Conservation (phyloP, 2,888 invertebrate genomes). For the Megamerina dolium region DNA sequence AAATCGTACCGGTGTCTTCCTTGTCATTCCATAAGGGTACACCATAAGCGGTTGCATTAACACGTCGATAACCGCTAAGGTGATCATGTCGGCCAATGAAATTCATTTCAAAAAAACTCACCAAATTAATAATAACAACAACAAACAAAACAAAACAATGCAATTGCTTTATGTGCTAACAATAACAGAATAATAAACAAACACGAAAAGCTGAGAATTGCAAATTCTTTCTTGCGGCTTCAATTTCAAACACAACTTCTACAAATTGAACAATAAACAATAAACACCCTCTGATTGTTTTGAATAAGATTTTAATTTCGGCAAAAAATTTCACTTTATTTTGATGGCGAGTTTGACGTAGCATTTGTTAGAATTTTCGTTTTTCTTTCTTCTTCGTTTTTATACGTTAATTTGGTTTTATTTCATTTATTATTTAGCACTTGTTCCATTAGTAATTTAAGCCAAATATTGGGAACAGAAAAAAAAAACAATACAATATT, state of each 20-base stretch:
- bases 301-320: slow-evolving; percentile 36
- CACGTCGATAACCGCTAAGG: slow-evolving; percentile 40
- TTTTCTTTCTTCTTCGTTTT: slow-evolving; percentile 1
- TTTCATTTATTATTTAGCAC: too few relatives aligned
- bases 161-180: too few relatives aligned
- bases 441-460: too few relatives aligned
- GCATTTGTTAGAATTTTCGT: slow-evolving; percentile 29
- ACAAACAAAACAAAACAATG: background rate
- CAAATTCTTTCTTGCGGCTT: too few relatives aligned
- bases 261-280: background rate
- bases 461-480: too few relatives aligned
- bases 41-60: slow-evolving; percentile 31
- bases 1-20: slow-evolving; percentile 10
- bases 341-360: slow-evolving; percentile 25
- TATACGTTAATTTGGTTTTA: too few relatives aligned
- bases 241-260: too few relatives aligned
- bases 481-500: too few relatives aligned
- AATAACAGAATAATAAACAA: background rate
- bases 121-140: background rate
- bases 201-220: background rate
- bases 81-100: slow-evolving; percentile 42
- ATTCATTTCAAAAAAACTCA: slow-evolving; percentile 46
- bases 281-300: background rate
- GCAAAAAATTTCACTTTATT: slow-evolving; percentile 41
- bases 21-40: slow-evolving; percentile 29